Base-by-base conservation (phyloP, 1,140 invertebrate genomes). In the Drosophila setifemur region DNA sequence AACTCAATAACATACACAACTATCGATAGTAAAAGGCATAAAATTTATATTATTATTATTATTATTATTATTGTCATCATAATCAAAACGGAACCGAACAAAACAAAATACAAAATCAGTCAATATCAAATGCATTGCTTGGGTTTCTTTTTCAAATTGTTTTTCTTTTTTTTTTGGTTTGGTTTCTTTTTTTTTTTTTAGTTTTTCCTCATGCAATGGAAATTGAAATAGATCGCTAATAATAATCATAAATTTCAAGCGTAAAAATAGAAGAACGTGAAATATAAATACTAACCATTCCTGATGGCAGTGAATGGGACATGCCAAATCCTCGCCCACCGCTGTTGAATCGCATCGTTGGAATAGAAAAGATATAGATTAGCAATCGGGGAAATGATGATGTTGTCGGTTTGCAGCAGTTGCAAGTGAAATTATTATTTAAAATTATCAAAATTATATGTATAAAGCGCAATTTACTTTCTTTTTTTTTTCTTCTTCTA, bases 281-380 rank as follows among this genome's bases (percentile, higher is more conserved):
- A 28, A 28, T 6, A 21, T 26, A 23, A 33, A 81, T 88, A 90
- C 89, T 64, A 73, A 90, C 89, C 89, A 90, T 90, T 86, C 89
- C 89, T 2, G 89, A 90, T 64, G 89, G 89, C 60, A 90, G 70
- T 76, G 89, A 90, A 90, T 90, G 85, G 26, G 88, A 90, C 87
- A 90, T 90, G 60, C 89, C 89, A 87, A 89, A 90, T 60, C 89
- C 81, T 72, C 89, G 89, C 49, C 88, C 88, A 73, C 89, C 89
- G 77, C 89, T 90, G 54, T 58, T 69, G n/a, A 40, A 50, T 60
- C 31, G 57, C n/a, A 64, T 49, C 26, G 29, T 37, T 45, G 25
- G 52, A 37, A 54, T 42, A 58, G 29, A 76, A 37, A 40, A 74
- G 63, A 66, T 42, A 39, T 40, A 12, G 63, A 79, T 83, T 83